Percentiles rank a stretch among this genome's conserved stretches.
phyloP scores from a whole-genome alignment of 2,113 vertebrate species.

The Corythaixoides concolor region DNA sequence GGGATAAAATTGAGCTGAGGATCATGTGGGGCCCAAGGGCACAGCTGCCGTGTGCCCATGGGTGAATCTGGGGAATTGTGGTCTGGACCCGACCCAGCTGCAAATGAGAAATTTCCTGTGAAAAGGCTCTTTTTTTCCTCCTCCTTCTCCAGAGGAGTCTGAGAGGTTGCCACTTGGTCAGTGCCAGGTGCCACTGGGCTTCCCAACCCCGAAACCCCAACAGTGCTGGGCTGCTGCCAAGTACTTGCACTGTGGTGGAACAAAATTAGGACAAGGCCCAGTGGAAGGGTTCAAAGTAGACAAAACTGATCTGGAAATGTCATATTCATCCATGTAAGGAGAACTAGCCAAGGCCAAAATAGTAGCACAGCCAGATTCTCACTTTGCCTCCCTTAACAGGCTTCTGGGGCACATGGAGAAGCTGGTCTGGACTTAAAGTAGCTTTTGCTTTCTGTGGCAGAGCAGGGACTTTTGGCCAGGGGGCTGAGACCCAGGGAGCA shows the following conservation, averaged over 20 bases:
- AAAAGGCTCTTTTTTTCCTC: not conserved
- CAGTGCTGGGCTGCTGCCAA: not conserved
- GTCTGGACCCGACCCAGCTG: not conserved
- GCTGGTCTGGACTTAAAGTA: not conserved
- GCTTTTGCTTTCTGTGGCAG: not conserved
- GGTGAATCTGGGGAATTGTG: not conserved
- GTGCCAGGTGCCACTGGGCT: not conserved
- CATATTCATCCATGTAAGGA: not conserved
- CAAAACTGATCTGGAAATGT: not conserved
- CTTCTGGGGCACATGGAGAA: not conserved
- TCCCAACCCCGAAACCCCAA: not conserved
- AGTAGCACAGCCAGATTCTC: not conserved
- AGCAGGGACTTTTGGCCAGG: not conserved
- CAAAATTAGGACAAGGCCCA: not conserved
- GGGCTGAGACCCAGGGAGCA: not conserved
- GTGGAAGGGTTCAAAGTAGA: not conserved
- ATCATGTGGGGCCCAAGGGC: not conserved
- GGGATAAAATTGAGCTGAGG: constrained; percentile 62
- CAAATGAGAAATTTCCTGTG: constrained; percentile 3
- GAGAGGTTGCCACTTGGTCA: not conserved
- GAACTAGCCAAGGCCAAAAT: not conserved
- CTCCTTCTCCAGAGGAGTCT: not conserved
- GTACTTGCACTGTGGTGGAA: not conserved
- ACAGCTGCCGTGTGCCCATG: not conserved
- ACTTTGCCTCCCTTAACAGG: not conserved